Evolutionary conservation across 2,888 invertebrate species (phyloP).

Genomic region (Orthosia gothica): DNA sequence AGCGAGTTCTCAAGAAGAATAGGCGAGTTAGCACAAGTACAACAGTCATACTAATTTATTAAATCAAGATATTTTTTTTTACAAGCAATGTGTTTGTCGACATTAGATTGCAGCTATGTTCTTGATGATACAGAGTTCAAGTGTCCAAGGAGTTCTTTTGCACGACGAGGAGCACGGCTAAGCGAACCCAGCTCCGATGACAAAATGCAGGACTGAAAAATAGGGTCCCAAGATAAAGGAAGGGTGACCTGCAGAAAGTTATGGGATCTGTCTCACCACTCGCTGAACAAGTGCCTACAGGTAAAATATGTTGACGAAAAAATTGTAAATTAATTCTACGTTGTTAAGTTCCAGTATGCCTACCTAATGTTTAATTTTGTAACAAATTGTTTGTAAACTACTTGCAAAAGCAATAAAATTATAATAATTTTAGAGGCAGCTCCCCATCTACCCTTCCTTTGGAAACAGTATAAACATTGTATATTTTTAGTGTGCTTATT

Average conservation of each 20-base stretch:
- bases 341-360: neutral
- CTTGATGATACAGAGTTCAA: slow-evolving; percentile 74
- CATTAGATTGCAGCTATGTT: slow-evolving; percentile 76
- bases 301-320: slow-evolving; percentile 44
- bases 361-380: neutral
- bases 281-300: slow-evolving; percentile 39
- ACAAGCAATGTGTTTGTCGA: slow-evolving; percentile 72
- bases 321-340: slow-evolving; percentile 9
- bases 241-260: slow-evolving; percentile 17
- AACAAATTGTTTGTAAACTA: slow-evolving; percentile 2
- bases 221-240: slow-evolving; percentile 2
- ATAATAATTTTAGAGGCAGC: neutral
- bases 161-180: slow-evolving; percentile 70
- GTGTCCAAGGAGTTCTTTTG: slow-evolving; percentile 78
- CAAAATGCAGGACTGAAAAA: neutral
- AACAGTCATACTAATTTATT: slow-evolving; percentile 66
- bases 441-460: slow-evolving; percentile 19
- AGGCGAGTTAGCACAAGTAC: slow-evolving; percentile 80
- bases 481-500: slow-evolving; percentile 30
- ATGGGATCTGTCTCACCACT: slow-evolving; percentile 28
- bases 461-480: slow-evolving; percentile 12
- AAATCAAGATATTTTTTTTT: slow-evolving; percentile 57
- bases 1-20: slow-evolving; percentile 82
- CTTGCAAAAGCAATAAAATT: neutral
- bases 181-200: slow-evolving; percentile 32